Conservation (phyloP, 2,113 vertebrate species). For the Halichoerus grypus region DNA sequence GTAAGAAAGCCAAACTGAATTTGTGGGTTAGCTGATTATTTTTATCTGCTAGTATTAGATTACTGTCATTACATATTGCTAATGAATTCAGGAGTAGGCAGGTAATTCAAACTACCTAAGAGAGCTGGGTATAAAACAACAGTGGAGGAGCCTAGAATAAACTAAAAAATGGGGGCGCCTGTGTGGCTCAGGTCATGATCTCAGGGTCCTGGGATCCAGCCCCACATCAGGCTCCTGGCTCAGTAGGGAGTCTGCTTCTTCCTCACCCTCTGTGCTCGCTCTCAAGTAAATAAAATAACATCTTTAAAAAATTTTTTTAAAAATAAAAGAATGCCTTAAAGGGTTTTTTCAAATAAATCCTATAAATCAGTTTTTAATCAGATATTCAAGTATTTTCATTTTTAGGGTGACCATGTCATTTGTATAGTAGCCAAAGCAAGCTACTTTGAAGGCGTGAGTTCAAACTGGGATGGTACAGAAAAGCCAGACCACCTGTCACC, state of each 20-base stretch:
- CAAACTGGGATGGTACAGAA: background rate
- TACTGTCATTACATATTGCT: background rate
- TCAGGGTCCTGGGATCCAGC: too few relatives aligned
- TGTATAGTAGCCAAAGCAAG: background rate
- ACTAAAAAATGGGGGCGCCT: background rate
- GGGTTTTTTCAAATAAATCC: slow-evolving; percentile 23
- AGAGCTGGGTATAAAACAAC: background rate
- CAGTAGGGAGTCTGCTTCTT: too few relatives aligned
- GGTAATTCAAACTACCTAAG: slow-evolving; percentile 29
- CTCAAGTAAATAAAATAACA: too few relatives aligned
- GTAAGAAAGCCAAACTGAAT: slow-evolving; percentile 24
- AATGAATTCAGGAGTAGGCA: background rate
- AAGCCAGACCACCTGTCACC: background rate
- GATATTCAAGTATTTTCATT: slow-evolving; percentile 41
- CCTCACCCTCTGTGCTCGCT: too few relatives aligned
- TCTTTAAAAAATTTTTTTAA: too few relatives aligned
- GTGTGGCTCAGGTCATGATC: background rate
- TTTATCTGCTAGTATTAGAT: background rate
- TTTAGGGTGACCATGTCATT: background rate
- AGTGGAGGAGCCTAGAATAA: background rate
- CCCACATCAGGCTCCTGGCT: too few relatives aligned
- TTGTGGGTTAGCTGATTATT: background rate
- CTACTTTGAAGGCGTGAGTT: background rate
- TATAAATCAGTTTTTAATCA: background rate
- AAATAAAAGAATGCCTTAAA: background rate